Evolutionary conservation across 2,888 invertebrate species (phyloP).

Genomic region (Drosophila paranaensis): DNA sequence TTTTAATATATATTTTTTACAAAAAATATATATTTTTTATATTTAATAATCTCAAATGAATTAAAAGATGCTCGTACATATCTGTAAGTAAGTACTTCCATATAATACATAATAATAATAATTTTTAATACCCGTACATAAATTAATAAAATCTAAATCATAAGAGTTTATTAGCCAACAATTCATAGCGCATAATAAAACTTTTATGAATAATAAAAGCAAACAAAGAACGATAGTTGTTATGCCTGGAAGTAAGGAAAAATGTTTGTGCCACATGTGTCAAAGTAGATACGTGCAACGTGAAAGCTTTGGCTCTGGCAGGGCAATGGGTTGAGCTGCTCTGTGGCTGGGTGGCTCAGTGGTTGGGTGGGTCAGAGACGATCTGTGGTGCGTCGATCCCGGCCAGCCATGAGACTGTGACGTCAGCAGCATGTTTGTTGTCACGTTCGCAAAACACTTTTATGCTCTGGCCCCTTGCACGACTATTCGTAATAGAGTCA

Average conservation of each 20-base stretch:
- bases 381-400: slow-evolving; percentile 8
- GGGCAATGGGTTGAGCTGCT: slow-evolving; percentile 12
- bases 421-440: slow-evolving; percentile 62
- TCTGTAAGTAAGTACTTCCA: too few relatives aligned
- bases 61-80: too few relatives aligned
- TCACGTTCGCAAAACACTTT: slow-evolving; percentile 65
- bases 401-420: slow-evolving; percentile 45
- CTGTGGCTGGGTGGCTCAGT: slow-evolving; percentile 3
- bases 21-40: too few relatives aligned
- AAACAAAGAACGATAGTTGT: not conserved
- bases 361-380: slow-evolving; percentile 36
- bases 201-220: not conserved
- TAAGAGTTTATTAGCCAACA: not conserved
- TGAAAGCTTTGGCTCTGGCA: slow-evolving; percentile 23
- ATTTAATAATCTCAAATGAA: too few relatives aligned
- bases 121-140: too few relatives aligned
- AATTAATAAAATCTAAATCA: too few relatives aligned
- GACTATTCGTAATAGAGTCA: slow-evolving; percentile 72
- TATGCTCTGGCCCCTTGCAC: slow-evolving; percentile 60
- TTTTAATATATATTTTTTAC: too few relatives aligned
- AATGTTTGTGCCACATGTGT: slow-evolving; percentile 18
- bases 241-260: not conserved
- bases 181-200: not conserved
- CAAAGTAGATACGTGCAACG: slow-evolving; percentile 22
- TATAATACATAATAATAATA: too few relatives aligned